These are phyloP conservation scores for Pemphigus obesinymphae DNA, from an alignment of 1,140 invertebrate genomes.

Conservation along the genomic window DNA sequence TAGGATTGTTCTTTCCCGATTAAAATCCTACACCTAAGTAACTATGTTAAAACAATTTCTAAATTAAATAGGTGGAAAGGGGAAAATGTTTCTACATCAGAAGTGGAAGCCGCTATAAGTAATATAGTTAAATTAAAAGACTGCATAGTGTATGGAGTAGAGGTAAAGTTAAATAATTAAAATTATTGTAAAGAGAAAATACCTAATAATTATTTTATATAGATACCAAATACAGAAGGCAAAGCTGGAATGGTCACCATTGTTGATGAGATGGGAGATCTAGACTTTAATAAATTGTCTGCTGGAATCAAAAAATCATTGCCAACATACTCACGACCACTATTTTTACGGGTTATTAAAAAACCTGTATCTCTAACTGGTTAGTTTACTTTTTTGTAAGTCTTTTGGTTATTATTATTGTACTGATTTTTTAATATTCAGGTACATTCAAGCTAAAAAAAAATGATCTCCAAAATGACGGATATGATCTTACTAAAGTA, in stretches of 20 bases:
- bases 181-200: not conserved
- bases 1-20: too few relatives aligned
- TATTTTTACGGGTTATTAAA: slow-evolving; percentile 78
- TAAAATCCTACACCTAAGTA: too few relatives aligned
- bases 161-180: slow-evolving; percentile 56
- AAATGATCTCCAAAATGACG: slow-evolving; percentile 71
- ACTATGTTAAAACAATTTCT: not conserved
- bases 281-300: slow-evolving; percentile 64
- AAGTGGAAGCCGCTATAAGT: slow-evolving; percentile 89
- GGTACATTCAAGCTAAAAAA: slow-evolving; percentile 91
- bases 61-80: slow-evolving; percentile 69
- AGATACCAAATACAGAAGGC: slow-evolving; percentile 80
- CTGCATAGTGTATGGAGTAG: slow-evolving; percentile 79
- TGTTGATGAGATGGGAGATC: slow-evolving; percentile 63
- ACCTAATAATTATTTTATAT: slow-evolving; percentile 43
- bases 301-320: slow-evolving; percentile 63
- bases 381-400: slow-evolving; percentile 47
- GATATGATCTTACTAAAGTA: slow-evolving; percentile 61
- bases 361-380: slow-evolving; percentile 75
- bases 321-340: slow-evolving; percentile 77
- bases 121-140: slow-evolving; percentile 70
- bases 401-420: not conserved
- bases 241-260: slow-evolving; percentile 94
- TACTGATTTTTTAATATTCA: slow-evolving; percentile 46
- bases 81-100: slow-evolving; percentile 95